A percentile compares a stretch with the other conserved stretches of the same genome.
Evolutionary conservation across 2,797 vertebrate species (phyloP).

Genomic region (Orientallactaga sibirica): DNA sequence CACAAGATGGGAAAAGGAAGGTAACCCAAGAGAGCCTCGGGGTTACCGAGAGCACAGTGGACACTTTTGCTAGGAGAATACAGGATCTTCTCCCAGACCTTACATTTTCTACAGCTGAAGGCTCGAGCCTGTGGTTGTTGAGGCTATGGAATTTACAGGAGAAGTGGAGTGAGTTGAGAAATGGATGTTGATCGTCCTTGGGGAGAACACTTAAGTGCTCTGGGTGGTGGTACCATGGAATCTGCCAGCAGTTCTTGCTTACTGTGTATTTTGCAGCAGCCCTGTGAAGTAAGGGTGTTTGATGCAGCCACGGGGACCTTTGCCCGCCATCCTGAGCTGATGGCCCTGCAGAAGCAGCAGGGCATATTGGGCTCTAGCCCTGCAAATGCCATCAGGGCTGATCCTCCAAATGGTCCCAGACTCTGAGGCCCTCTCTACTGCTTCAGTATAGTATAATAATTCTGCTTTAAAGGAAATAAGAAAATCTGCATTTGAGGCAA

Average conservation of each 20-base stretch:
- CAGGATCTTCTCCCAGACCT: no score
- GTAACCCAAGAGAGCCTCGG: background rate
- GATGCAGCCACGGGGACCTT: background rate
- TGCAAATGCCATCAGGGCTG: accelerated
- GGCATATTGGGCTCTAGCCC: background rate
- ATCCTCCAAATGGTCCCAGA: no score
- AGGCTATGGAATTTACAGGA: no score
- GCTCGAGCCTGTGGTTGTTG: background rate
- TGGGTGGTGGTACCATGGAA: background rate
- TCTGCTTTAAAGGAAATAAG: background rate
- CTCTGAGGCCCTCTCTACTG: background rate
- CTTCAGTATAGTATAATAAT: background rate
- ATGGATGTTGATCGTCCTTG: background rate
- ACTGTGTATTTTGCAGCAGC: background rate
- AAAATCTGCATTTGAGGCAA: background rate
- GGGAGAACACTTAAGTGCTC: background rate
- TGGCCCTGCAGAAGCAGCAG: no score
- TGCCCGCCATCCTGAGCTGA: background rate
- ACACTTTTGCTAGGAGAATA: background rate
- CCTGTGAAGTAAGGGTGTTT: background rate
- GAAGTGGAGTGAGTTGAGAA: no score
- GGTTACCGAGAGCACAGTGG: background rate
- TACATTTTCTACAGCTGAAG: accelerated
- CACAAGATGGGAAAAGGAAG: background rate
- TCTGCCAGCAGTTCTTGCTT: background rate